Evolutionary conservation across 2,797 vertebrate genomes (phyloP).

Genomic region (Poeciliopsis infans): DNA sequence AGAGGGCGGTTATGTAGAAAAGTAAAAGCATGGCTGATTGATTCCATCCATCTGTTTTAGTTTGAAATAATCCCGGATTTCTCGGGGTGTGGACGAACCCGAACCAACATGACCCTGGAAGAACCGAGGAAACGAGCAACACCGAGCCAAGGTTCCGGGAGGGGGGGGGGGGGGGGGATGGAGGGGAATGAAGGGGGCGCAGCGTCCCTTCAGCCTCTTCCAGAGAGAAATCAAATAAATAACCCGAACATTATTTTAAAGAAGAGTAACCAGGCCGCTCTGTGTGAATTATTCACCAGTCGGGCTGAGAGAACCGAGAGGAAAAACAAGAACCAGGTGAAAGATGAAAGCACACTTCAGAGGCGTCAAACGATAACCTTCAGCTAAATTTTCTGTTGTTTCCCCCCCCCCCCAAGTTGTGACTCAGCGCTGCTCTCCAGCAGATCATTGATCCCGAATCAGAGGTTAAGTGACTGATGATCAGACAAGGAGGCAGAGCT

Average conservation of each 20-base stretch:
- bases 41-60: conserved; percentile 77
- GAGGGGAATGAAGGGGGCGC: conserved; percentile 3
- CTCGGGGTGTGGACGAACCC: neutral
- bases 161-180: too few relatives aligned
- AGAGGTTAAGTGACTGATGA: conserved; percentile 40
- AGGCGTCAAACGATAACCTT: conserved; percentile 37
- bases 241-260: neutral
- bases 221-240: neutral
- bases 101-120: conserved; percentile 24
- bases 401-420: conserved; percentile 17
- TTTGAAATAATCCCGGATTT: conserved; percentile 67
- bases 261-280: conserved; percentile 23
- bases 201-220: conserved; percentile 54
- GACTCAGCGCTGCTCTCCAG: conserved; percentile 18
- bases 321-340: conserved; percentile 44
- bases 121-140: conserved; percentile 33
- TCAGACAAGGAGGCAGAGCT: conserved; percentile 28
- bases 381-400: conserved; percentile 39
- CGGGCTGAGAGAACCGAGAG: conserved; percentile 29
- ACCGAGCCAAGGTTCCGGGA: conserved; percentile 60
- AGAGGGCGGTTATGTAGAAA: conserved; percentile 66
- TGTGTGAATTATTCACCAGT: conserved; percentile 31
- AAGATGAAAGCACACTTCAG: conserved; percentile 44
- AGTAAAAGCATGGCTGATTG: conserved; percentile 74
- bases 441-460: conserved; percentile 44